Base-by-base conservation (phyloP, 1,140 invertebrate species). In the Apolygus lucorum region DNA sequence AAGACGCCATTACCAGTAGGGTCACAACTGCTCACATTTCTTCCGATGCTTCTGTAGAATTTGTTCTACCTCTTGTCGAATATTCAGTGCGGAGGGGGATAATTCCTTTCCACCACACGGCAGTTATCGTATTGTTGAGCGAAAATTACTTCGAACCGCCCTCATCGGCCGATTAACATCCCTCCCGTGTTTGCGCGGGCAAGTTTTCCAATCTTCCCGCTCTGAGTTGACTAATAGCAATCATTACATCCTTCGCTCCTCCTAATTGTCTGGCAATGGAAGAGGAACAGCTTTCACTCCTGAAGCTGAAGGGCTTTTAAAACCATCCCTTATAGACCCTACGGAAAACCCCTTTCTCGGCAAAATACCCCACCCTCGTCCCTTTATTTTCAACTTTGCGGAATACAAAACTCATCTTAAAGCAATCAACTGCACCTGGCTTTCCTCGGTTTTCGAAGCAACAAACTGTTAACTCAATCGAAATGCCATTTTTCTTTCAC, bases 401-500 rank as follows among this genome's bases (percentile, higher is more conserved):
- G 34, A 42, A 42, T 42, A 42, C 34, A 22, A 63, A 63, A 63
- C 62, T 63, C 62, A 66, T 66, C 64, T 66, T 66, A 42, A 66
- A 66, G 64, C 64, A 66, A 66, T 66, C 64, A 66, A 66, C 64
- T 63, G 62, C 64, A 29, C 28, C 64, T 42, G 64, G n/a, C 34
- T 66, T 17, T 63, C 22, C 2, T 14, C 21, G 22, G n/a, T 34
- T 29, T 26, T 66, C n/a, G 13, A 34, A n/a, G n/a, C n/a, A 29
- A 17, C 28, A 66, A 28, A 28, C 27, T 21, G 27, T 25, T 66
- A 66, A 66, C 64, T 66, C 64, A 34, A 66, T 66, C 29, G 27
- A 66, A 34, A 66, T 66, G 64, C 64, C 64, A 66, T 66, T 66
- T 66, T 66, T 66, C 64, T 66, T 66, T 13, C 28, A 28, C 62